Percentiles rank a stretch among this genome's conserved stretches.
These are phyloP conservation scores for Pocillopora verrucosa DNA, from an alignment of 64 coral and sea anemone species.

Conservation along the genomic window DNA sequence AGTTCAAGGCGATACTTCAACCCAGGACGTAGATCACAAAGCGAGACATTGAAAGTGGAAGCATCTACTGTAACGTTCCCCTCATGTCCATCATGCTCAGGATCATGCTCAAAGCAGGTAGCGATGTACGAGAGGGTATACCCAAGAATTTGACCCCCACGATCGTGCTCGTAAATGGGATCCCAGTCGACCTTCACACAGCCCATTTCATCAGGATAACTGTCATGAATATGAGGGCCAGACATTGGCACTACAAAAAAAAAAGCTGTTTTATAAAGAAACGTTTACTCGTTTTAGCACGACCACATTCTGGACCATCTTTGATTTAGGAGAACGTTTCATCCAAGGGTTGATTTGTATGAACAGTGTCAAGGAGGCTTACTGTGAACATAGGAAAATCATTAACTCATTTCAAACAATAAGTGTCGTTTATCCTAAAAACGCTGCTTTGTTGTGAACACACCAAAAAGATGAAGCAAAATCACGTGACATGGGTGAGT, in stretches of 20 bases:
- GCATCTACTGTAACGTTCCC: not conserved
- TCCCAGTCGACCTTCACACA: not conserved
- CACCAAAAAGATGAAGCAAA: no score
- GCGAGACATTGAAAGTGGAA: not conserved
- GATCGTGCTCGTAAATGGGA: not conserved
- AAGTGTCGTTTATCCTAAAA: no score
- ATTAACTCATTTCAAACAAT: no score
- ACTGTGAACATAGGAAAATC: no score
- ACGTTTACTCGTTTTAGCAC: no score
- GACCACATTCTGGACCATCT: no score
- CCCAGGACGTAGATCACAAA: not conserved
- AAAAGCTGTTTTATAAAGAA: not conserved
- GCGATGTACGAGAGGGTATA: not conserved
- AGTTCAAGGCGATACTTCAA: not conserved
- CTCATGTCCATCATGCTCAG: not conserved
- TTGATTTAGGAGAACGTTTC: no score
- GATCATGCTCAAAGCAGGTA: not conserved
- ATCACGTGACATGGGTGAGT: no score
- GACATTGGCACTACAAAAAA: not conserved
- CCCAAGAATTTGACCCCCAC: not conserved
- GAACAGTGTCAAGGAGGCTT: no score
- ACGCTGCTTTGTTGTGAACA: no score
- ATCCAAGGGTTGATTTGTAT: no score
- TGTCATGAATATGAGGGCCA: not conserved
- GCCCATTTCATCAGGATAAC: not conserved